phyloP scores from a whole-genome alignment of 2,888 invertebrate species.

The Eurytoma californica region DNA sequence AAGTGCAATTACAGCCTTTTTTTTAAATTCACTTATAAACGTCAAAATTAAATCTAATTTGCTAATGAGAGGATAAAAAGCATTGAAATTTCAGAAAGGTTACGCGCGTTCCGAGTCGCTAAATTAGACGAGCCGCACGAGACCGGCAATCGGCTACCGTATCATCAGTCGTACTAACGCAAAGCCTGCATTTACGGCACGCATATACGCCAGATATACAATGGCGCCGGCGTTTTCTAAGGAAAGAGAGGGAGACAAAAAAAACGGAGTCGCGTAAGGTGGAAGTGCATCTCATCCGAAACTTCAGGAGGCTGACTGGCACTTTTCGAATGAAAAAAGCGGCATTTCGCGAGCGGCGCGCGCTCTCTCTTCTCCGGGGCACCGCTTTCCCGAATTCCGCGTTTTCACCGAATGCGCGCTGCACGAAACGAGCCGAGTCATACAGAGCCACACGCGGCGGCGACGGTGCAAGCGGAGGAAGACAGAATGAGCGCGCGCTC shows the following conservation, averaged over 20 bases:
- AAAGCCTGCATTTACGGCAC: neutral
- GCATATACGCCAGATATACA: neutral
- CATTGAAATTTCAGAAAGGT: too few relatives aligned
- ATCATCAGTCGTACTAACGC: too few relatives aligned
- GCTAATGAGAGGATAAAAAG: too few relatives aligned
- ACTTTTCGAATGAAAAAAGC: conserved; percentile 13
- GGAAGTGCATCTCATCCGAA: too few relatives aligned
- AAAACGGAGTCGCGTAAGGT: neutral
- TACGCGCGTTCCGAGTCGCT: too few relatives aligned
- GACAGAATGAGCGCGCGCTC: conserved; percentile 11
- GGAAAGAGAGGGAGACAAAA: neutral
- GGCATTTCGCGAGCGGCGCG: neutral
- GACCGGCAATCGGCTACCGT: too few relatives aligned
- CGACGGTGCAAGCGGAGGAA: neutral
- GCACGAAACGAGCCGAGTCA: neutral
- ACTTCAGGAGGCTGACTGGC: neutral
- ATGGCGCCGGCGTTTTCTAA: neutral
- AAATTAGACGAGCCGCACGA: too few relatives aligned
- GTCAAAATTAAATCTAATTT: too few relatives aligned
- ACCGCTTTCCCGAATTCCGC: conserved; percentile 23
- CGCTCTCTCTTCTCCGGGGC: conserved; percentile 36
- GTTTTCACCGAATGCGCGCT: conserved; percentile 24
- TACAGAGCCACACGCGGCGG: neutral
- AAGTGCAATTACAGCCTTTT: too few relatives aligned
- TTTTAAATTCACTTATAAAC: too few relatives aligned